A percentile compares a stretch with the other conserved stretches of the same genome.
Conservation (phyloP, 1,140 invertebrate genomes). For the Lamellibrachia luymesi region DNA sequence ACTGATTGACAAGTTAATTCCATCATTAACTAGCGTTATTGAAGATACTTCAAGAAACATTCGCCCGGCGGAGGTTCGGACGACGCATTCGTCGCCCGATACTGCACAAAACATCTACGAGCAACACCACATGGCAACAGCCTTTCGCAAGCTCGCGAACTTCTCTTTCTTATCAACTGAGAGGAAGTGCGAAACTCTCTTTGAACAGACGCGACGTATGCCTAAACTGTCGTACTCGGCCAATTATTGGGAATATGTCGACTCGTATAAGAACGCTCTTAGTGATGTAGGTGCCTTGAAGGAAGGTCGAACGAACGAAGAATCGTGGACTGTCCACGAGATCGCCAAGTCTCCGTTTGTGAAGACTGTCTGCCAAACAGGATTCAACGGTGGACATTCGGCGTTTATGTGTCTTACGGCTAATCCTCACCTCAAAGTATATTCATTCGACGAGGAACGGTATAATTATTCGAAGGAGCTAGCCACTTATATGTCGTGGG, state of each 20-base stretch:
- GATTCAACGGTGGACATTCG: slow-evolving; percentile 26
- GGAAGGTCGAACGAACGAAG: slow-evolving; percentile 34
- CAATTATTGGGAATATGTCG: background rate
- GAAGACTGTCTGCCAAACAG: slow-evolving; percentile 26
- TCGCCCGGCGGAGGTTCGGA: background rate
- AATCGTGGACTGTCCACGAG: slow-evolving; percentile 33
- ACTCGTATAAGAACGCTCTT: background rate
- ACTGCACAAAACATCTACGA: background rate
- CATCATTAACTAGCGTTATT: background rate
- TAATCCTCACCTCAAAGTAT: background rate
- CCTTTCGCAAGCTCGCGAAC: background rate
- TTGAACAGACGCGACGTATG: background rate
- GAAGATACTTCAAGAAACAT: background rate
- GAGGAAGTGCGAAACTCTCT: background rate
- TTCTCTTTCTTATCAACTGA: background rate
- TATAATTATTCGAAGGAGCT: slow-evolving; percentile 3
- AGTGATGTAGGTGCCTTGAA: slow-evolving; percentile 39
- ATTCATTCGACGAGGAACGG: slow-evolving; percentile 9
- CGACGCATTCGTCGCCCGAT: background rate
- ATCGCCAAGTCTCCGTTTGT: slow-evolving; percentile 11
- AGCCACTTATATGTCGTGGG: slow-evolving; percentile 2
- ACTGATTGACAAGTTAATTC: background rate
- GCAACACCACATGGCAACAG: background rate
- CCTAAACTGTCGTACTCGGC: background rate
- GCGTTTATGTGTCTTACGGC: slow-evolving; percentile 24